Percentiles rank a stretch among this genome's conserved stretches.
Evolutionary conservation across 2,797 vertebrate species (phyloP).

Genomic region (Tragopan temminckii): DNA sequence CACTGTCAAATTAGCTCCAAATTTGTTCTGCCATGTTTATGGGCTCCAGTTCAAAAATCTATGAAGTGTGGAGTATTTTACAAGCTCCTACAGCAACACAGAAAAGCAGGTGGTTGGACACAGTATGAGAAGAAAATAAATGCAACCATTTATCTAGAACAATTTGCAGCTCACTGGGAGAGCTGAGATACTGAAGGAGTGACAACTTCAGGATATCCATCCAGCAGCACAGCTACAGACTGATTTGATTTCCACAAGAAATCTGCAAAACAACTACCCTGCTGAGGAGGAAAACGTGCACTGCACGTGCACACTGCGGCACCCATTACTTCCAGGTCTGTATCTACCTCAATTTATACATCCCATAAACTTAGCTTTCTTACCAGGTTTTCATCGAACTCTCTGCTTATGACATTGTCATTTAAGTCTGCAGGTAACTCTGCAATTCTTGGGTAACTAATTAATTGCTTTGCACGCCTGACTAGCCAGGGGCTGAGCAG

Average conservation of each 20-base stretch:
- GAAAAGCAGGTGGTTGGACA: constrained; percentile 79
- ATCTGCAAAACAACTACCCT: constrained; percentile 57
- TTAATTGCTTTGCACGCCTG: background rate
- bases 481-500: background rate
- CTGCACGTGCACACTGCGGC: background rate
- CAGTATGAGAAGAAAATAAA: constrained; percentile 78
- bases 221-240: constrained; percentile 18
- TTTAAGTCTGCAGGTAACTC: background rate
- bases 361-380: background rate
- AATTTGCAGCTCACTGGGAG: constrained; percentile 69
- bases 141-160: constrained; percentile 78
- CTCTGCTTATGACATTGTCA: background rate
- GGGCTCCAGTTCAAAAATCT: constrained; percentile 79
- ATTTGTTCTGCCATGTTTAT: constrained; percentile 81
- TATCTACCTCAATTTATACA: background rate
- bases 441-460: constrained; percentile 24
- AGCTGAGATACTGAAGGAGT: constrained; percentile 50
- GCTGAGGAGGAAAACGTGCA: constrained; percentile 43
- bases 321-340: constrained; percentile 24
- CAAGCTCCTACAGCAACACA: constrained; percentile 79
- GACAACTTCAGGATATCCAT: constrained; percentile 30
- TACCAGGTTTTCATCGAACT: constrained; percentile 4
- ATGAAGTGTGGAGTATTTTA: constrained; percentile 79
- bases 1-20: constrained; percentile 79
- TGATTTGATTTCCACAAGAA: constrained; percentile 48